Conservation (phyloP, 2,113 vertebrate genomes). For the Thunnus thynnus region DNA sequence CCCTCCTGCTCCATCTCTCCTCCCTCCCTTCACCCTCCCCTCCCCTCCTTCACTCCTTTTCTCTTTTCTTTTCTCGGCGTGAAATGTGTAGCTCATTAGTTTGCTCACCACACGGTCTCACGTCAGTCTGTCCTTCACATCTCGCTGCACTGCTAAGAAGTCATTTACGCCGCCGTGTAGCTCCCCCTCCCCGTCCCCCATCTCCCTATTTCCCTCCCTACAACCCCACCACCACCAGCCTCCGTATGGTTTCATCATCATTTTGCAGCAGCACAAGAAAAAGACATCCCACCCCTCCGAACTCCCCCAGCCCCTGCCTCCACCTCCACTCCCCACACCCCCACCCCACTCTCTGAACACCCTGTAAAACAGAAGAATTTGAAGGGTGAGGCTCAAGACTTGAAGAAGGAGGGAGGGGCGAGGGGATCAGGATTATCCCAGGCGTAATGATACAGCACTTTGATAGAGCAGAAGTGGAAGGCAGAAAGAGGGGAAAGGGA, state of each 20-base stretch:
- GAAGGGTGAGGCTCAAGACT: slow-evolving; percentile 60
- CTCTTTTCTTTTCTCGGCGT: slow-evolving; percentile 50
- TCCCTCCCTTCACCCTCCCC: slow-evolving; percentile 10
- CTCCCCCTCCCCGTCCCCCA: slow-evolving; percentile 31
- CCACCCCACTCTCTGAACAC: slow-evolving; percentile 17
- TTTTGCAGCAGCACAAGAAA: slow-evolving; percentile 65
- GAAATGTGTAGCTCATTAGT: slow-evolving; percentile 85
- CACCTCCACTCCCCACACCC: not conserved
- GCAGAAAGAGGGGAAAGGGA: slow-evolving; percentile 7
- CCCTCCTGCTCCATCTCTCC: slow-evolving; percentile 12
- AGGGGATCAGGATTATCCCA: slow-evolving; percentile 78
- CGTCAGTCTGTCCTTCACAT: slow-evolving; percentile 89
- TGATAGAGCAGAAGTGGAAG: slow-evolving; percentile 64
- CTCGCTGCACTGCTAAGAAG: slow-evolving; percentile 87
- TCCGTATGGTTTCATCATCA: slow-evolving; percentile 86
- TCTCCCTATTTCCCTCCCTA: slow-evolving; percentile 36
- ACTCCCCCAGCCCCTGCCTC: not conserved
- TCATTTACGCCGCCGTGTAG: slow-evolving; percentile 81
- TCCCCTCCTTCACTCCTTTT: slow-evolving; percentile 23
- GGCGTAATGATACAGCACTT: slow-evolving; percentile 46
- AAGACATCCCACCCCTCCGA: slow-evolving; percentile 42
- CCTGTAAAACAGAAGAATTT: slow-evolving; percentile 59
- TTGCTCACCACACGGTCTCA: slow-evolving; percentile 77
- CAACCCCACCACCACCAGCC: slow-evolving; percentile 56
- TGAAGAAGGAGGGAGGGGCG: slow-evolving; percentile 35